phyloP scores from a whole-genome alignment of 2,797 vertebrate species.

The Channa striata region DNA sequence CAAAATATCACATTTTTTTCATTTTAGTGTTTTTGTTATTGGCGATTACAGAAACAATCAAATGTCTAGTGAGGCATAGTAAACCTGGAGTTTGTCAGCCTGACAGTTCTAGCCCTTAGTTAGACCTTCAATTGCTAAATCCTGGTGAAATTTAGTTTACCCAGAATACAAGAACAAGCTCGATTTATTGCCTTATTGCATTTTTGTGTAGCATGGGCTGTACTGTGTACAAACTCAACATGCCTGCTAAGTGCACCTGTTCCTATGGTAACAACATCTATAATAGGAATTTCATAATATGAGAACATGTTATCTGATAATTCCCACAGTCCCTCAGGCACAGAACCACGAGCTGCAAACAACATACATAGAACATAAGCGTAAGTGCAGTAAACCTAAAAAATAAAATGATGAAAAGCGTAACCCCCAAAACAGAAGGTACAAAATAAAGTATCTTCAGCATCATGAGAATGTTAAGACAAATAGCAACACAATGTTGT shows the following conservation, averaged over 20 bases:
- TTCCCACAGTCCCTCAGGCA: constrained; percentile 63
- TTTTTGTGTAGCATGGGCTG: constrained; percentile 9
- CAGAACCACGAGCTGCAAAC: constrained; percentile 5
- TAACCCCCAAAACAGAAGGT: constrained; percentile 15
- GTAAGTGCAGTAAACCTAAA: constrained; percentile 28
- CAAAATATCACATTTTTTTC: too few relatives aligned
- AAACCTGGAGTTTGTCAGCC: neutral
- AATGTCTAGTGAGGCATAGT: neutral
- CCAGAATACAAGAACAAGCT: constrained; percentile 21
- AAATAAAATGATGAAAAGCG: constrained; percentile 29
- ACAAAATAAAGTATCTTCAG: constrained; percentile 33
- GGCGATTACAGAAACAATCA: neutral
- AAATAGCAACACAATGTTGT: constrained; percentile 7
- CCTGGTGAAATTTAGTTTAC: neutral
- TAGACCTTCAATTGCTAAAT: too few relatives aligned
- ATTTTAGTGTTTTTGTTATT: neutral
- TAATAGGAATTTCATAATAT: constrained; percentile 36
- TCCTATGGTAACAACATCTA: constrained; percentile 52
- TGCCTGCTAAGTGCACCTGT: constrained; percentile 38
- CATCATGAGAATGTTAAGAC: constrained; percentile 47
- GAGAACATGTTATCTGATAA: constrained; percentile 56
- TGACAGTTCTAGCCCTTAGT: neutral
- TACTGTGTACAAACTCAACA: constrained; percentile 3
- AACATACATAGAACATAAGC: constrained; percentile 23
- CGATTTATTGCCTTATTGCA: constrained; percentile 19